These are phyloP conservation scores for Excalfactoria chinensis DNA, from an alignment of 2,113 vertebrate species.

Conservation along the genomic window DNA sequence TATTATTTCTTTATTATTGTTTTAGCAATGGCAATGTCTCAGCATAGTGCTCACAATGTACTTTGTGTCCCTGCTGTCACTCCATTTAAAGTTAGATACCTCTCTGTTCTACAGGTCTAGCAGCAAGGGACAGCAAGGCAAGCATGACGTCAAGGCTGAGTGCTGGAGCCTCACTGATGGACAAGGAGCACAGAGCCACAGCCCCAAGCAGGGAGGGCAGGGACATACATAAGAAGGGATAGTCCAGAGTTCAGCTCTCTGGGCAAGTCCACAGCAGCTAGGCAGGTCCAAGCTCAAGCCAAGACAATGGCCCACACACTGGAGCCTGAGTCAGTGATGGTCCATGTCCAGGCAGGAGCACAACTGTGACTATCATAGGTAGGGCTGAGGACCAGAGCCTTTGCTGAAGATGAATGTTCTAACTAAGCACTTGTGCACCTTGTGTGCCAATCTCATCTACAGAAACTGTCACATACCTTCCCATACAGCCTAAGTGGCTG, in stretches of 20 bases:
- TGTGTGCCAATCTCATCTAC: neutral
- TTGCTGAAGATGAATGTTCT: neutral
- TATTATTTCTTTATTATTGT: neutral
- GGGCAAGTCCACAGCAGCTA: neutral
- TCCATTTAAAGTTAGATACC: neutral
- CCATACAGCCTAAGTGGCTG: neutral
- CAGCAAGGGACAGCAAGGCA: neutral
- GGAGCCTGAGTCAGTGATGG: neutral
- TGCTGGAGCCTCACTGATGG: neutral
- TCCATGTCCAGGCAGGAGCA: neutral
- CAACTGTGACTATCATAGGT: neutral
- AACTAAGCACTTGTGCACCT: neutral
- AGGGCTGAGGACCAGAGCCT: neutral
- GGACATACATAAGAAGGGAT: neutral
- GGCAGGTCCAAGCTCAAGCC: neutral
- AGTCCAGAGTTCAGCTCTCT: neutral
- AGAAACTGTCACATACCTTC: neutral
- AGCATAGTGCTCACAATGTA: neutral
- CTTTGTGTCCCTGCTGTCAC: neutral
- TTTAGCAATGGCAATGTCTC: neutral
- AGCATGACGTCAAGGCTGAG: neutral
- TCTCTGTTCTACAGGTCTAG: neutral
- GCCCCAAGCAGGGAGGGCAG: accelerated
- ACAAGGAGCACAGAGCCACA: neutral
- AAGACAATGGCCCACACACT: neutral